Percentiles rank a stretch among this genome's conserved stretches.
Conservation (phyloP, 2,888 invertebrate genomes). For the Meteorus cinctellus region DNA sequence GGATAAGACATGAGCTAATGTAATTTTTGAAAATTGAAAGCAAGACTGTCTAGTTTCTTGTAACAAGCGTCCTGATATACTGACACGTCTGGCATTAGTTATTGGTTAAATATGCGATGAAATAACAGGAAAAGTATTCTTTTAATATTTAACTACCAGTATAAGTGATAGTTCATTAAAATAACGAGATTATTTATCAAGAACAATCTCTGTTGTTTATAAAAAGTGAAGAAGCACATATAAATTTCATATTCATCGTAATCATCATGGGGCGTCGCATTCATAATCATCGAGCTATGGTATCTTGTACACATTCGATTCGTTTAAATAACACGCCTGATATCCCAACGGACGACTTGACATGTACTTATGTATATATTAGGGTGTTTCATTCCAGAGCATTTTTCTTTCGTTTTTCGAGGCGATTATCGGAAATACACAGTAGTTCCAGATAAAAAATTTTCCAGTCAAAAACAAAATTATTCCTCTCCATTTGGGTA, state of each 20-base stretch:
- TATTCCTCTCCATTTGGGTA: no score
- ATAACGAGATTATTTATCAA: background rate
- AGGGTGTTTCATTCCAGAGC: background rate
- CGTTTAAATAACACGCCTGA: background rate
- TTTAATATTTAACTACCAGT: conserved; percentile 7
- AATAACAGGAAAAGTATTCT: conserved; percentile 27
- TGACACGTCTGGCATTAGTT: background rate
- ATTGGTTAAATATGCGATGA: conserved; percentile 16
- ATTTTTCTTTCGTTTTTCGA: background rate
- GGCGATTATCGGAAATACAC: no score
- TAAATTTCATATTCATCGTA: conserved; percentile 16
- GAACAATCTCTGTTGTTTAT: background rate
- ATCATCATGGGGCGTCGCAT: conserved; percentile 11
- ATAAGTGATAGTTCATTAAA: background rate
- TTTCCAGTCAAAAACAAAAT: no score
- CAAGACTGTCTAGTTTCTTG: background rate
- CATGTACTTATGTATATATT: background rate
- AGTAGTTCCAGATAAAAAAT: no score
- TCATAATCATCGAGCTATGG: background rate
- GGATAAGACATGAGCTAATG: no score
- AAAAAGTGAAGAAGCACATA: background rate
- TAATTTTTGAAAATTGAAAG: no score
- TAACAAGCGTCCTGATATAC: background rate
- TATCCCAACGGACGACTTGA: no score
- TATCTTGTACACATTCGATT: conserved; percentile 14